Evolutionary conservation across 2,888 invertebrate genomes (phyloP).

Genomic region (Embidobia sp.): DNA sequence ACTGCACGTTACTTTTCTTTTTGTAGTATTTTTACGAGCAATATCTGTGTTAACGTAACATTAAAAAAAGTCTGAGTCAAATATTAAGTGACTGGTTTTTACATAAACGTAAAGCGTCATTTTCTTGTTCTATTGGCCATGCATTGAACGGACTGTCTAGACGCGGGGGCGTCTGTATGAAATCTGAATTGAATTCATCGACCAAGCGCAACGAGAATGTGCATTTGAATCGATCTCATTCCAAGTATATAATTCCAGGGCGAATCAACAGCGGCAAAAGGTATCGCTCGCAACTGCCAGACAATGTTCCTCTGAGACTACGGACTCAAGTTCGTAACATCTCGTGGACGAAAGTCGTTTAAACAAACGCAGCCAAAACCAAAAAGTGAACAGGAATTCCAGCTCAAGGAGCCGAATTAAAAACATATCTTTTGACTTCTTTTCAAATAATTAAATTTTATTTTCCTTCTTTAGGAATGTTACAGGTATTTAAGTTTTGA

Average conservation of each 20-base stretch:
- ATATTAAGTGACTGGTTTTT: constrained; percentile 22
- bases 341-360: too few relatives aligned
- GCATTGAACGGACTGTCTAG: constrained; percentile 49
- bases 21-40: too few relatives aligned
- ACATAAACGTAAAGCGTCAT: constrained; percentile 18
- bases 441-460: too few relatives aligned
- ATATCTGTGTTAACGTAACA: neutral
- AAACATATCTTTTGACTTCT: too few relatives aligned
- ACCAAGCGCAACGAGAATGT: constrained; percentile 54
- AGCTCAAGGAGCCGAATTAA: too few relatives aligned
- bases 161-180: constrained; percentile 60
- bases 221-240: constrained; percentile 57
- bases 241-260: constrained; percentile 46
- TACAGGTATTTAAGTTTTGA: too few relatives aligned
- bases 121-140: constrained; percentile 36
- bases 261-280: constrained; percentile 20
- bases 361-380: too few relatives aligned
- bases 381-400: too few relatives aligned
- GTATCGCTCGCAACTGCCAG: constrained; percentile 53
- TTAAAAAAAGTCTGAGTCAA: neutral
- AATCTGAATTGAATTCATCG: constrained; percentile 62
- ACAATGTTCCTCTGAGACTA: constrained; percentile 24
- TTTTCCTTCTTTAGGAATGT: too few relatives aligned
- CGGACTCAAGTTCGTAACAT: too few relatives aligned
- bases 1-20: too few relatives aligned